Base-by-base conservation (phyloP, 2,888 invertebrate genomes). In the Melolontha melolontha region DNA sequence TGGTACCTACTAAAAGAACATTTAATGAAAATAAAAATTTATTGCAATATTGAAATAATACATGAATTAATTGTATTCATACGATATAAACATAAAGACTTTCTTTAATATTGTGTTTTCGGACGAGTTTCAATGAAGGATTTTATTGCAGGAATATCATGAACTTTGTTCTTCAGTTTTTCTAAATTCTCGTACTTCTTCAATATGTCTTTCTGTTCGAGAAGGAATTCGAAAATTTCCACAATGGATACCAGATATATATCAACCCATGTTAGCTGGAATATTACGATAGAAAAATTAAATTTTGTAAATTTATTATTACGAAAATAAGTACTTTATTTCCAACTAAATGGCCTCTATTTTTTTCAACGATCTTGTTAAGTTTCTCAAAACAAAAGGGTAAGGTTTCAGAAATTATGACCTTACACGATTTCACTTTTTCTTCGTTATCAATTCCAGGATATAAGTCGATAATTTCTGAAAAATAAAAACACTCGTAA, bases 321-420 rank as follows among this genome's bases (percentile, higher is more conserved):
- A 22, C 22, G 4, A 22, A n/a, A n/a, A n/a, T n/a, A 22, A 22
- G 10, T 50, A 64, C 64, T 34, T 64, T 64, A 74, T 83, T 84
- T 75, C 85, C 80, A 71, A 85, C 88, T 70, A 89, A 83, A 74
- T 87, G 86, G 5, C 89, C 90, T 1, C 84, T 85, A 76, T 88
- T 89, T 65, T 86, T 84, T 76, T 87, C 85, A 7, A 87, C 84
- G 39, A 88, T 84, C 4, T 84, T 82, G 42, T 89, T 86, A 2
- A 90, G 79, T 75, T 85, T 87, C 41, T 85, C 84, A 80, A 88
- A 78, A 75, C 86, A 87, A 75, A 82, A 87, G 62, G 89, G 89
- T 73, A 89, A 82, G 0, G 81, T 79, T 74, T 86, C 87, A 22
- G 84, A 83, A 44, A 85, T 82, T 7, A 83, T 75, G 0, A 84